Evolutionary conservation across 2,113 vertebrate genomes (phyloP), one percentile per base, ranked within the genome.

Genomic region (Stomatorhinus ivindoensis): DNA sequence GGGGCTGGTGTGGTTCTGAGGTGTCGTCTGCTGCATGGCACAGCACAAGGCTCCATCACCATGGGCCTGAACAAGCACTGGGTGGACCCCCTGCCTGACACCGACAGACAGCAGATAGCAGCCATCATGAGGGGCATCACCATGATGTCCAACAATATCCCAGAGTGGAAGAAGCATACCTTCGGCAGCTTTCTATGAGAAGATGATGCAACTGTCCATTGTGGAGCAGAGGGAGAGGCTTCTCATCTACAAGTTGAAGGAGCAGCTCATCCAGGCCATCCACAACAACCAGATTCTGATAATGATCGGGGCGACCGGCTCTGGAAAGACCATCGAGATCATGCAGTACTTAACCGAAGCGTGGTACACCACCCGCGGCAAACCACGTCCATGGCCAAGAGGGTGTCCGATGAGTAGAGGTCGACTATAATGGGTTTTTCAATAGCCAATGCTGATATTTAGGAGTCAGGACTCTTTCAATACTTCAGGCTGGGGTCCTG

Each of bases 31-130:
- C 9, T 11, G 47, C 10, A 48, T 48, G 93, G 98, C 98, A 0
- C 97, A 98, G 3, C 96, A 98, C 1, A 98, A 99, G 93, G 98
- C 98, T 99, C 98, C 47, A 99, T 99, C 91, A 98, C 98, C 76
- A 99, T 98, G 98, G 98, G 98, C 13, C 97, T 99, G 91, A 99
- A 99, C 93, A 99, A 99, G 69, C 98, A 99, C 94, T 99, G 98
- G 98, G 98, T 99, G 48, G 98, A 99, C 94, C 98, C 98, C 35
- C 95, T 99, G 89, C 98, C 98, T 92, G 98, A 99, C 50, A 98
- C 91, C 88, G 98, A 99, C 65, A 98, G 98, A 35, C 95, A 98
- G 89, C 98, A 99, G 95, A 99, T 99, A 73, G 98, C 98, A 17
- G 98, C 98, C 89, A 99, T 99, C 94, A 99, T 99, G 98, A 92